Base-by-base conservation (phyloP, 2,888 invertebrate genomes). In the Morpho deidamia region DNA sequence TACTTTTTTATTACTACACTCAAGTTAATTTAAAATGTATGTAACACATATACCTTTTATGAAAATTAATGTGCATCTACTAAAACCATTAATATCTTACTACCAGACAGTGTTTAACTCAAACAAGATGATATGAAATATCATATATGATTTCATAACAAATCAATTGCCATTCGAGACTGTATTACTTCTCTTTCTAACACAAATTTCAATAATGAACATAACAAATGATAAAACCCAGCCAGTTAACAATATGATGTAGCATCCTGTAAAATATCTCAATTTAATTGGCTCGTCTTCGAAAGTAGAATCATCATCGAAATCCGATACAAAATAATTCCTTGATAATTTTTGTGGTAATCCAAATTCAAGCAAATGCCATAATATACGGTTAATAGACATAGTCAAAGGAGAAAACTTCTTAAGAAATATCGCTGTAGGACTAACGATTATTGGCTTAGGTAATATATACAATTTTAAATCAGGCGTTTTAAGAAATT, bases 251-350 rank as follows among this genome's bases (percentile, higher is more conserved):
- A 86, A 59, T 37, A 84, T 61, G 11, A 65, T 59, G 49, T 82
- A 86, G 49, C 83, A 85, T 7, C 83, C 83, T 32, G 78, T 71
- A 51, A 72, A 83, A 64, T 85, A 75, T n/a, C 64, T 64, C 12
- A 76, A 41, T 51, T 72, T 78, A 11, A 86, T 71, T 0, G 79
- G 67, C 51, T 71, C 67, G 33, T 63, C 55, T n/a, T 40, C 53
- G 23, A 56, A 48, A 5, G 47, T 23, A 23, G 23, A 38, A 1
- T 49, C 23, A 0, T 34, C 45, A 23, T 56, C 55, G 14, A 23
- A 52, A 34, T 7, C 32, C 9, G 49, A 37, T 40, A 44, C 62
- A 1, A 69, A 69, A 53, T 78, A 69, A 8, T 71, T 65, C 55
- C 70, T 65, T 55, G 75, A 74, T 10, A 78, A 60, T 58, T 77